phyloP scores from a whole-genome alignment of 1,140 invertebrate genomes.

The Pararge aegeria region DNA sequence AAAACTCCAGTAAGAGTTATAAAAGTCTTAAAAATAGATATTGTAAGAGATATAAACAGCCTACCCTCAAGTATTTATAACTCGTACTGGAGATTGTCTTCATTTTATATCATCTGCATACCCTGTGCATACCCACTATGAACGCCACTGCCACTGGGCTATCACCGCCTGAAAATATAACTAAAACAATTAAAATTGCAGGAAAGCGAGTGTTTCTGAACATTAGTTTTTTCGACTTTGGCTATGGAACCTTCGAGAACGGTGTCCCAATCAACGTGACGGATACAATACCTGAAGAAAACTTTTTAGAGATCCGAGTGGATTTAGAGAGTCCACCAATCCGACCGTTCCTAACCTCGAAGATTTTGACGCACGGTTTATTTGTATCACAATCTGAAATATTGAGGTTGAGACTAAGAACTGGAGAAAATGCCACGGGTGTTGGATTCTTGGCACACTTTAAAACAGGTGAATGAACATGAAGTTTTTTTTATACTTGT shows the following conservation, averaged over 20 bases:
- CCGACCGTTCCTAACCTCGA: constrained; percentile 74
- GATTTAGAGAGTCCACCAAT: constrained; percentile 71
- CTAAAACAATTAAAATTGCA: too few relatives aligned
- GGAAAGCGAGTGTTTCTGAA: constrained; percentile 84
- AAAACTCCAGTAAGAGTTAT: too few relatives aligned
- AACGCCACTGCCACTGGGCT: too few relatives aligned
- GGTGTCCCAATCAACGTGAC: constrained; percentile 54
- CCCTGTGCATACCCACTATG: too few relatives aligned
- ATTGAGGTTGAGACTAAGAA: constrained; percentile 80
- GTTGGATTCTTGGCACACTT: constrained; percentile 82
- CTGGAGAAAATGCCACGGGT: constrained; percentile 80
- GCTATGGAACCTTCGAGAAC: constrained; percentile 63
- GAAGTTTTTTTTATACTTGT: not conserved
- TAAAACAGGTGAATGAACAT: constrained; percentile 74
- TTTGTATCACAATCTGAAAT: constrained; percentile 82
- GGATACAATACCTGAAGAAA: constrained; percentile 58
- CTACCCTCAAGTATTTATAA: too few relatives aligned
- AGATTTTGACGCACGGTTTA: constrained; percentile 80
- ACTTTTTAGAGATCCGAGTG: constrained; percentile 79
- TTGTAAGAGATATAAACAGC: too few relatives aligned
- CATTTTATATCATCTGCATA: too few relatives aligned
- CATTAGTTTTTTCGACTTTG: constrained; percentile 81
- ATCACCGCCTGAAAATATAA: too few relatives aligned
- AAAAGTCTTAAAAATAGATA: too few relatives aligned
- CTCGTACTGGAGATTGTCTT: too few relatives aligned